These are phyloP conservation scores for Chloroclysta siterata DNA, from an alignment of 2,888 invertebrate genomes.

Conservation along the genomic window DNA sequence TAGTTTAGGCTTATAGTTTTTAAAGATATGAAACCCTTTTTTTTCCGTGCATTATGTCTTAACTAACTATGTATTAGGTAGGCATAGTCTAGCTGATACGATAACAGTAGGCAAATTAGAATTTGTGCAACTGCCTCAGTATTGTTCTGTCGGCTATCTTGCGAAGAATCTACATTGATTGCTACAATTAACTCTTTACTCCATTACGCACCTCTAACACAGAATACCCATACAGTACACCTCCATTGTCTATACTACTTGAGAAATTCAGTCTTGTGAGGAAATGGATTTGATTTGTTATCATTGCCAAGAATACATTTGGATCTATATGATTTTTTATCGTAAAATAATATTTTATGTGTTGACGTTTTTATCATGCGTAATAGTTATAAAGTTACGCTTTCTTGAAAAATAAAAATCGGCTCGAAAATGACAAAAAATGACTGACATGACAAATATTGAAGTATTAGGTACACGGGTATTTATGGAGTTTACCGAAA, in stretches of 20 bases:
- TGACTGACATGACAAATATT: too few relatives aligned
- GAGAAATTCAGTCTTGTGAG: slow-evolving; percentile 22
- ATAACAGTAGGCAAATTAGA: slow-evolving; percentile 29
- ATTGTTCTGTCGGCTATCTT: slow-evolving; percentile 56
- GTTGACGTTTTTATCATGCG: slow-evolving; percentile 1
- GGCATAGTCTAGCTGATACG: background rate
- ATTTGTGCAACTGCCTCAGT: slow-evolving; percentile 50
- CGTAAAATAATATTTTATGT: background rate
- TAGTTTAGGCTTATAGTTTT: too few relatives aligned
- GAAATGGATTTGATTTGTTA: slow-evolving; percentile 23
- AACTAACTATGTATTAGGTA: background rate
- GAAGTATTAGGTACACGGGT: too few relatives aligned
- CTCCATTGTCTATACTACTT: slow-evolving; percentile 26
- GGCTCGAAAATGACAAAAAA: too few relatives aligned
- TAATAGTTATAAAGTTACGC: background rate
- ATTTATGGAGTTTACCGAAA: too few relatives aligned
- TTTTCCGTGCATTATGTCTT: too few relatives aligned
- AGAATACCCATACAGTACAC: background rate
- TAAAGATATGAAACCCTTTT: too few relatives aligned
- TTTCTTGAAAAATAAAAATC: background rate
- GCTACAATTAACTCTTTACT: slow-evolving; percentile 44
- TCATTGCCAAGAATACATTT: background rate
- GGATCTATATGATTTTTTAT: background rate
- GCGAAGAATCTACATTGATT: slow-evolving; percentile 55
- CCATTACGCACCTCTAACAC: slow-evolving; percentile 32